Percentiles rank a stretch among this genome's conserved stretches.
phyloP scores from a whole-genome alignment of 2,888 invertebrate species.

The Plagiodera versicolora region DNA sequence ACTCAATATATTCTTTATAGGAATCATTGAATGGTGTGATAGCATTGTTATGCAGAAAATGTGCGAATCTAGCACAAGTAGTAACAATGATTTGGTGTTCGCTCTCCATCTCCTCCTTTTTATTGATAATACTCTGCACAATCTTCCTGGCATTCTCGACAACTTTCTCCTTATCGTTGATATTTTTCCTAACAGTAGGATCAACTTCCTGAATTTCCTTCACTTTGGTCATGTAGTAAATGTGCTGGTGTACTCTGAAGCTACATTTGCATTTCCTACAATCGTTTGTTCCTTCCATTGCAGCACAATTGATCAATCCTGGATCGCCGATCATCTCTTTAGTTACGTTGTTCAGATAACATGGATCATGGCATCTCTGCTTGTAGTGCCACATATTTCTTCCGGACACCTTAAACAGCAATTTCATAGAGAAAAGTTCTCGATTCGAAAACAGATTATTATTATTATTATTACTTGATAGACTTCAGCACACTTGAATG shows the following conservation, averaged over 20 bases:
- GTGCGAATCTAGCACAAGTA: slow-evolving; percentile 46
- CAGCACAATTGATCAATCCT: slow-evolving; percentile 42
- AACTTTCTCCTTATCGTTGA: slow-evolving; percentile 37
- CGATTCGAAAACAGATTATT: too few relatives aligned
- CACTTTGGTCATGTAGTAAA: slow-evolving; percentile 47
- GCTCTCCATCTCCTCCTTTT: slow-evolving; percentile 36
- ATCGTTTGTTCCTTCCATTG: slow-evolving; percentile 38
- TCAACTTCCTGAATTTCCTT: slow-evolving; percentile 40
- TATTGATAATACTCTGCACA: slow-evolving; percentile 34
- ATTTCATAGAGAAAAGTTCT: background rate
- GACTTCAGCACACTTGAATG: slow-evolving; percentile 39
- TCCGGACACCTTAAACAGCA: slow-evolving; percentile 5
- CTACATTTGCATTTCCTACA: slow-evolving; percentile 44
- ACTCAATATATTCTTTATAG: slow-evolving; percentile 45
- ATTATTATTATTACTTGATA: slow-evolving; percentile 31
- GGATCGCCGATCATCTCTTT: slow-evolving; percentile 46
- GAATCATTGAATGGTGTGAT: slow-evolving; percentile 47
- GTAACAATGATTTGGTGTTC: slow-evolving; percentile 42
- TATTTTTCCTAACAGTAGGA: slow-evolving; percentile 36
- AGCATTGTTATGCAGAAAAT: slow-evolving; percentile 47
- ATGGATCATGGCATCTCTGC: slow-evolving; percentile 48
- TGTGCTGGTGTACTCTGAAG: slow-evolving; percentile 48
- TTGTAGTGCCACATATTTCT: slow-evolving; percentile 45
- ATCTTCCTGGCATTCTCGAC: slow-evolving; percentile 33
- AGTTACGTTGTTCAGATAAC: slow-evolving; percentile 45